Evolutionary conservation across 2,888 invertebrate species (phyloP), one percentile per base, ranked within the genome.

Genomic region (Horisme vitalbata): DNA sequence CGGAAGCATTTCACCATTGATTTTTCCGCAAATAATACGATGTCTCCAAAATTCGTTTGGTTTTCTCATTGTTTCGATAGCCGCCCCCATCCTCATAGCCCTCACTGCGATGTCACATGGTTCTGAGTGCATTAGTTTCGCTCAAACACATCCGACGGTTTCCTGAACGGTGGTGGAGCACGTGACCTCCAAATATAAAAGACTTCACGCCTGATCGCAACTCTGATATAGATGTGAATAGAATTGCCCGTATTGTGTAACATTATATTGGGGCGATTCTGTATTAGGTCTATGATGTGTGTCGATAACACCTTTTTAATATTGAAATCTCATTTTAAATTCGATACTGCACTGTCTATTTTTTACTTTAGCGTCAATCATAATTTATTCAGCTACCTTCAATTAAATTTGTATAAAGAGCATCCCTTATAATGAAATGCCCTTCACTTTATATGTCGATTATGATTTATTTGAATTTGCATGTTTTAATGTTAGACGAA

Each of bases 61-160:
- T 62, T 61, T 59, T 56, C 45, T 56, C 59, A 67, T 72, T 74
- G 72, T 71, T 68, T 72, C 52, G 62, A 58, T 58, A 59, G 58
- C 64, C 63, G 61, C 68, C 71, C 65, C 52, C 57, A 54, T 55
- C 57, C 48, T 49, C 8, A 35, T 59, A 60, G 38, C 71, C 71
- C 71, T 65, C 65, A 51, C 59, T 58, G 45, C 44, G 51, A 70
- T 74, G 79, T 82, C 80, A 73, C 80, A 79, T 80, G 82, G 79
- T 79, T 83, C 78, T 83, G 82, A 88, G 87, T 85, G 79, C 83
- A 86, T 88, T 89, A 86, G 87, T 78, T 76, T 76, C 85, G 86
- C 83, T 81, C 81, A 81, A 82, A 81, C 78, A 78, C 80, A 80
- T 80, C 72, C 75, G 68, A 65, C 71, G 81, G 86, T 85, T 87